Base-by-base conservation (phyloP, 2,797 vertebrate species). In the Lagodon rhomboides region DNA sequence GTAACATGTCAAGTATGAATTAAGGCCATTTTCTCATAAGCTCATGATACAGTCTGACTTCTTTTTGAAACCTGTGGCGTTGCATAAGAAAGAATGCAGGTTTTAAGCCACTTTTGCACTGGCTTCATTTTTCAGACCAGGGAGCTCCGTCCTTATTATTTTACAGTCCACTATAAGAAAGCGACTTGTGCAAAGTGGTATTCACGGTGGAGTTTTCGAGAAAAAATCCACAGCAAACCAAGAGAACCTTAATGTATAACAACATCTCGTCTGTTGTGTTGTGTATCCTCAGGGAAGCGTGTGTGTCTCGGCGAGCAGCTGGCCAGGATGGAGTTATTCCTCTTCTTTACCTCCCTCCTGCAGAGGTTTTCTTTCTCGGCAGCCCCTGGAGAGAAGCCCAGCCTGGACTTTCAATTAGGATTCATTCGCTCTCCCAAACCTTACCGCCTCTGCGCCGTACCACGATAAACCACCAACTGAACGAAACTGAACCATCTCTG, bases 361-460 rank as follows among this genome's bases (percentile, higher is more conserved):
- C 96, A 97, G 92, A 96, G 93, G 38, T 97, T 97, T 90, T 94
- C 93, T 17, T 90, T 97, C 79, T 91, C 82, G 8, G 6, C 87
- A 0, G 90, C 94, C 0, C 56, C 50, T 0, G 92, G 87, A 64
- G 92, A 95, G 72, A 85, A 85, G 0, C 91, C 80, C 49, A 94
- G 8, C 70, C 44, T 94, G 55, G 74, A 95, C 22, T 91, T 6
- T 25, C 73, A 38, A 8, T 5, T 92, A 15, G 94, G 94, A 7
- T 1, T 72, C 13, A 92, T 92, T 49, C 51, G 81, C 17, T 78
- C 84, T 67, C 96, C 97, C 1, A 90, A 92, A 44, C 92, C 86
- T 0, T 95, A 96, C 41, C n/a, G 75, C 9, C 86, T 97, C 79
- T 86, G 92, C 3, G 96, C 95, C 0, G 10, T 64, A 0, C 71